Evolutionary conservation across 2,113 vertebrate species (phyloP).

Genomic region (Pelodiscus sinensis): DNA sequence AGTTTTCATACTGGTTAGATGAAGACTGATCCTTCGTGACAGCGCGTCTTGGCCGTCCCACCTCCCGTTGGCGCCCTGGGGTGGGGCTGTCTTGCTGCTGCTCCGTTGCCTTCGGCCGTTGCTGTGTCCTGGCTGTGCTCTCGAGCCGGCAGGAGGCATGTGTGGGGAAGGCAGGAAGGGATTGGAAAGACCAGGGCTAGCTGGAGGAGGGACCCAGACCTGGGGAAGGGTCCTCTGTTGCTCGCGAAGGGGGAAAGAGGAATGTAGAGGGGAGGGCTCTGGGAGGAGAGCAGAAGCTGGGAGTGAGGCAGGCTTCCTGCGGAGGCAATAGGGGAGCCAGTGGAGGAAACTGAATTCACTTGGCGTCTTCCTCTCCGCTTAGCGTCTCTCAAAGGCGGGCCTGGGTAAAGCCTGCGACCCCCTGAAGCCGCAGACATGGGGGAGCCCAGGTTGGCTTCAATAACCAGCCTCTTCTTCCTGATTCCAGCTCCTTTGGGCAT

Average conservation of each 20-base stretch:
- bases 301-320: not conserved
- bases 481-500: not conserved
- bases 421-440: not conserved
- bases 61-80: not conserved
- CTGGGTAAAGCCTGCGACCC: not conserved
- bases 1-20: not conserved
- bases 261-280: rapidly evolving
- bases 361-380: not conserved
- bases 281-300: not conserved
- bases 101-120: not conserved
- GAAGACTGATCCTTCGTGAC: not conserved
- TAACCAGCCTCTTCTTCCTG: not conserved
- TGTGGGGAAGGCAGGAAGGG: not conserved
- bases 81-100: not conserved
- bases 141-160: not conserved
- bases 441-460: not conserved
- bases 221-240: not conserved
- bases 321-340: not conserved
- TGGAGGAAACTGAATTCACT: not conserved
- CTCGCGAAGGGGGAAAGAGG: not conserved
- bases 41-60: not conserved
- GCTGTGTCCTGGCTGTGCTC: not conserved
- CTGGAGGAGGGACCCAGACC: not conserved
- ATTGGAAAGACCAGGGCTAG: not conserved
- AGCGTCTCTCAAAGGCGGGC: not conserved